A percentile compares a stretch with the other conserved stretches of the same genome.
Conservation (phyloP, 2,888 invertebrate genomes). For the Agrilus mali region DNA sequence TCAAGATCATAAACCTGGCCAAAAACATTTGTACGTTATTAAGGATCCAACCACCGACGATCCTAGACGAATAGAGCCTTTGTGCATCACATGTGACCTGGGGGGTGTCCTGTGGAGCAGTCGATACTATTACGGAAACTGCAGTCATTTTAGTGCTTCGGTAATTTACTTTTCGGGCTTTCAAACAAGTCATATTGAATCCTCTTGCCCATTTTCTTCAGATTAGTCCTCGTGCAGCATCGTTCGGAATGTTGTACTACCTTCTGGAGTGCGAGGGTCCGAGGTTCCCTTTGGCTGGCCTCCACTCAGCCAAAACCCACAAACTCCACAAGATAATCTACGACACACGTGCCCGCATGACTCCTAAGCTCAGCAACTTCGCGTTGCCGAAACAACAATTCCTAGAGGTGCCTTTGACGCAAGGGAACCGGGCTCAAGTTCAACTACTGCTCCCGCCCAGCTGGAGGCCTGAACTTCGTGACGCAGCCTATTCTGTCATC, state of each 20-base stretch:
- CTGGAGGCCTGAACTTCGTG: slow-evolving; percentile 73
- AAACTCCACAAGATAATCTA: slow-evolving; percentile 65
- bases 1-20: slow-evolving; percentile 71
- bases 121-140: slow-evolving; percentile 70
- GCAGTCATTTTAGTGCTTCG: slow-evolving; percentile 73
- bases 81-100: slow-evolving; percentile 78
- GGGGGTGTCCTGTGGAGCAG: slow-evolving; percentile 66
- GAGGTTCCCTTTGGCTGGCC: slow-evolving; percentile 71
- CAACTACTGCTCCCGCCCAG: slow-evolving; percentile 79
- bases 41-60: slow-evolving; percentile 60
- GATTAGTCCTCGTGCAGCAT: slow-evolving; percentile 28
- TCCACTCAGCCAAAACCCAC: slow-evolving; percentile 64
- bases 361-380: slow-evolving; percentile 56
- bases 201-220: slow-evolving; percentile 16
- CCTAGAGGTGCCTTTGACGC: slow-evolving; percentile 74
- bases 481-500: slow-evolving; percentile 78
- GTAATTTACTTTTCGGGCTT: slow-evolving; percentile 30
- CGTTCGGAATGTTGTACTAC: slow-evolving; percentile 37
- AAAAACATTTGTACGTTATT: slow-evolving; percentile 78
- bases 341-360: slow-evolving; percentile 59
- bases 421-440: slow-evolving; percentile 78
- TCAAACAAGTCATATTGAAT: too few species aligned
- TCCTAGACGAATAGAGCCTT: slow-evolving; percentile 54
- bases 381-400: slow-evolving; percentile 74
- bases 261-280: slow-evolving; percentile 88